Evolutionary conservation across 2,888 invertebrate species (phyloP), one percentile per base, ranked within the genome.

Genomic region (Stenichneumon culpator): DNA sequence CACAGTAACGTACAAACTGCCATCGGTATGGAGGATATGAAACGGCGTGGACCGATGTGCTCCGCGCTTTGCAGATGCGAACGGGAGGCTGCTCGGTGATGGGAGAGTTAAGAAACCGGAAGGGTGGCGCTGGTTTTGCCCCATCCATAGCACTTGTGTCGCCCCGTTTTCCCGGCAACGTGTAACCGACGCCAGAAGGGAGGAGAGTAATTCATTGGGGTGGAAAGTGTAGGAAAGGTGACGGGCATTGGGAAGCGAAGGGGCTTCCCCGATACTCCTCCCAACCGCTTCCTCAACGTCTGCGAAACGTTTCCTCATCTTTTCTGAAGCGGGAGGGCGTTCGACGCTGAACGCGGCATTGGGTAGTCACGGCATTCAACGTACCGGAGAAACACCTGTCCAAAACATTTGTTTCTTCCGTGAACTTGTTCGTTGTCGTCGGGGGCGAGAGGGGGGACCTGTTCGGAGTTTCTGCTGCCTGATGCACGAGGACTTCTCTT

Each of bases 381-480:
- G 32, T 19, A 22, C 60, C 67, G 52, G 47, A 36, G 32, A 32
- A 75, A 68, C 82, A 82, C 74, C 82, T 82, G 82, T 75, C 63
- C 54, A 32, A 44, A 69, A 68, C 50, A 79, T 69, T 79, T 52
- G 70, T 70, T 63, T 70, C 69, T 63, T 79, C 63, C 22, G 22
- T 50, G 32, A 50, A 72, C 39, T 69, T 70, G 57, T 19, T 78
- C 68, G 36, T 68, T 22, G 65, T 36, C 52, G 60, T 28, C 57
- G 60, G 63, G 22, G 39, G 50, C 47, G 36, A 16, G 65, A 6
- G 36, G 4, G 36, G 16, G 36, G 47, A 25, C 65, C 52, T 28
- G 22, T 22, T 52, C 44, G n/a, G 16, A 72, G 32, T 63, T 73
- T 44, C 72, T 22, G 22, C 57, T 36, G 57, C 25, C 16, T 32